Percentiles rank a stretch among this genome's conserved stretches.
phyloP scores from a whole-genome alignment of 2,797 vertebrate species.

The Heliangelus exortis region DNA sequence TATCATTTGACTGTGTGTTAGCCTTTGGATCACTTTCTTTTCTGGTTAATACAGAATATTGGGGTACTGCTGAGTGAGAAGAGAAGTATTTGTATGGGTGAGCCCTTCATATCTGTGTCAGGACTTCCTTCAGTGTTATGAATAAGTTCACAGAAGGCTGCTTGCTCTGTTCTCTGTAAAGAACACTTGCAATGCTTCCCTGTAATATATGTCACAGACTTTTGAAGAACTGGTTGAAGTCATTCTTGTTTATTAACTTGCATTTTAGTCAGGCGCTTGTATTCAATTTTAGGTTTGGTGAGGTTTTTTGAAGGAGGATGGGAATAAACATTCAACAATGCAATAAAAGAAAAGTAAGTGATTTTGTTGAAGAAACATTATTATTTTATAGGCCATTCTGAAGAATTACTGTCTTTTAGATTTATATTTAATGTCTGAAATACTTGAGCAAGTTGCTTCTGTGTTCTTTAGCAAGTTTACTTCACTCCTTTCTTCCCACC shows the following conservation, averaged over 20 bases:
- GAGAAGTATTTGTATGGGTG: not conserved
- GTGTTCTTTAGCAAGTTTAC: not conserved
- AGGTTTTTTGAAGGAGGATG: not conserved
- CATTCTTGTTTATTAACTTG: not conserved
- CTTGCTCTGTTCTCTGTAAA: not conserved
- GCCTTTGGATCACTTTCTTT: constrained; percentile 11
- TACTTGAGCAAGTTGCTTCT: not conserved
- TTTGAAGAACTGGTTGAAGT: not conserved
- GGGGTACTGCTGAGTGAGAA: not conserved
- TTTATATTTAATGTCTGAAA: constrained; percentile 8
- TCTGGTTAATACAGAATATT: not conserved
- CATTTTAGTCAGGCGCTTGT: not conserved
- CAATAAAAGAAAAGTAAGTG: not conserved
- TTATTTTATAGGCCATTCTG: not conserved
- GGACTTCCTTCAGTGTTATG: not conserved
- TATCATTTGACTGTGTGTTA: constrained; percentile 27
- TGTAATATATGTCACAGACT: not conserved
- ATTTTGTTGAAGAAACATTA: constrained; percentile 14
- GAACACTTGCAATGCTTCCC: not conserved
- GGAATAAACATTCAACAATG: not conserved
- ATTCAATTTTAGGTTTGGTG: not conserved
- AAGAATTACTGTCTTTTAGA: not conserved
- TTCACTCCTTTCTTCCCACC: not conserved
- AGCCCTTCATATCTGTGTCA: not conserved
- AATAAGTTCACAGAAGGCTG: not conserved